Conservation (phyloP, 2,888 invertebrate genomes). For the Ischnus inquisitorius region DNA sequence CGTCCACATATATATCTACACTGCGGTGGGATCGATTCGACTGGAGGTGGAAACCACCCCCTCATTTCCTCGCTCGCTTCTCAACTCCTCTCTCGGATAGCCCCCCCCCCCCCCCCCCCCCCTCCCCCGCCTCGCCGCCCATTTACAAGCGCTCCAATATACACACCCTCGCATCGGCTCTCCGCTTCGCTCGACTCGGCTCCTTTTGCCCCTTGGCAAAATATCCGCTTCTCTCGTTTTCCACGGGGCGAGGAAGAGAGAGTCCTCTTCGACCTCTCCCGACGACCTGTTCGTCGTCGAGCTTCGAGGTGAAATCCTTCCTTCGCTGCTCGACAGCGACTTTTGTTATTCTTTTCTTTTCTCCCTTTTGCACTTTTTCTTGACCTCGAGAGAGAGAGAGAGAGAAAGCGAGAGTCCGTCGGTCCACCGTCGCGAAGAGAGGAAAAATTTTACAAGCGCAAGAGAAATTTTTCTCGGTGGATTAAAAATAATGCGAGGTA, state of each 20-base stretch:
- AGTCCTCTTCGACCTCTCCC: constrained; percentile 10
- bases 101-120: constrained; percentile 57
- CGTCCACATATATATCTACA: constrained; percentile 77
- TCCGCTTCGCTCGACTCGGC: constrained; percentile 57
- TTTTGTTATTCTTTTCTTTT: not conserved
- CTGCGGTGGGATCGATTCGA: constrained; percentile 84
- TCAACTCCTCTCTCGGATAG: constrained; percentile 33
- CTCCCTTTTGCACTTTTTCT: too few species aligned
- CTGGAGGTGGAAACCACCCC: constrained; percentile 77
- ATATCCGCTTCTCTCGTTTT: constrained; percentile 72
- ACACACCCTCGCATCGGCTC: constrained; percentile 71
- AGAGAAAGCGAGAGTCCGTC: not conserved
- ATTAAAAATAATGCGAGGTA: too few species aligned
- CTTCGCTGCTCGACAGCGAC: not conserved
- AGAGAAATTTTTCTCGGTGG: too few species aligned
- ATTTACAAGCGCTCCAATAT: constrained; percentile 79
- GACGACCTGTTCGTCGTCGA: constrained; percentile 29
- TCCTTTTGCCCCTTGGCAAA: constrained; percentile 74
- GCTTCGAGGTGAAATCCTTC: not conserved
- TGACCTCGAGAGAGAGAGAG: not conserved
- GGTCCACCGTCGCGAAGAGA: too few species aligned
- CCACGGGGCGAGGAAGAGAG: constrained; percentile 23
- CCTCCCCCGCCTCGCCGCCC: constrained; percentile 58
- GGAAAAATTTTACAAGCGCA: too few species aligned
- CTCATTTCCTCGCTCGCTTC: constrained; percentile 46